Evolutionary conservation across 2,888 invertebrate species (phyloP).

Genomic region (Alloscopus bannaensis): DNA sequence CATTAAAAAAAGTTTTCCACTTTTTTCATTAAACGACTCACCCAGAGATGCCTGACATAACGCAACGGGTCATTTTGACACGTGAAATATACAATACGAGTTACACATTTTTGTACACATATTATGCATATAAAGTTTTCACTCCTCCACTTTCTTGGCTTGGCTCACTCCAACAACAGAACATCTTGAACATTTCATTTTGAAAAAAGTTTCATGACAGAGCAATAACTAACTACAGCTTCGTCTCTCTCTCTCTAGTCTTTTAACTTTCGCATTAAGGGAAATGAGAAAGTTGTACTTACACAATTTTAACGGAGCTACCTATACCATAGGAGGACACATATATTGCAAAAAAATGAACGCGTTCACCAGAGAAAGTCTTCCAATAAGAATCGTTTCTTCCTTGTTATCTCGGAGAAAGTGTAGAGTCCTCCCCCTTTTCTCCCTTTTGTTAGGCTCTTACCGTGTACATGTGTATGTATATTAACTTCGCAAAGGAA

Average conservation of each 20-base stretch:
- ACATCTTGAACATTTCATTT: conserved; percentile 54
- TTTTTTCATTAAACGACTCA: no score
- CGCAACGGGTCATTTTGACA: no score
- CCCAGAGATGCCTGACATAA: no score
- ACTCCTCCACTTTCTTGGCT: background rate
- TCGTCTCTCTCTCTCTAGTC: conserved; percentile 10
- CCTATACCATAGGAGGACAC: background rate
- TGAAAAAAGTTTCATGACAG: conserved; percentile 1
- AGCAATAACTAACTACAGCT: background rate
- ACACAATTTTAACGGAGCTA: conserved; percentile 19
- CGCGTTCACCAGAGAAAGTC: no score
- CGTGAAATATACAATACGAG: no score
- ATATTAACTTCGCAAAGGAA: no score
- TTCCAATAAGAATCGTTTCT: no score
- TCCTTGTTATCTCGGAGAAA: no score
- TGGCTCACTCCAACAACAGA: conserved; percentile 6
- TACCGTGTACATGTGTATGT: background rate
- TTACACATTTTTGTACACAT: no score
- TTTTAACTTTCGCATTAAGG: conserved; percentile 59
- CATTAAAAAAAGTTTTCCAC: no score
- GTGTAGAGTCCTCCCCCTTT: no score
- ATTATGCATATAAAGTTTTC: no score
- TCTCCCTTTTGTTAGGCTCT: background rate
- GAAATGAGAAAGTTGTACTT: conserved; percentile 54
- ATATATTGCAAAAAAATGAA: background rate